Evolutionary conservation across 2,888 invertebrate species (phyloP).

Genomic region (Sylvicola fuscatus): DNA sequence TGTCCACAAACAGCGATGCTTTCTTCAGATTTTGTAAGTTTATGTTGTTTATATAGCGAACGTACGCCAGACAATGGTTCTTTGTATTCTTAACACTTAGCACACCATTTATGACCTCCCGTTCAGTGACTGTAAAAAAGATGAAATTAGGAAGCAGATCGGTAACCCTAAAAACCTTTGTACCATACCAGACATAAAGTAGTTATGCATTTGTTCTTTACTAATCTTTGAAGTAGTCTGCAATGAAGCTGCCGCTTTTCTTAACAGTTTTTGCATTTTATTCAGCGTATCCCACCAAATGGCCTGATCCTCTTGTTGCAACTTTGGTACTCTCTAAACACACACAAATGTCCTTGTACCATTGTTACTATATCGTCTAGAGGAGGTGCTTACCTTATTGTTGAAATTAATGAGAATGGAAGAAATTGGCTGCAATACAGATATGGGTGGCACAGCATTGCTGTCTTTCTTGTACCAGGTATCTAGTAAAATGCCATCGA

Average conservation of each 20-base stretch:
- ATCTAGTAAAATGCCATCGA: conserved; percentile 65
- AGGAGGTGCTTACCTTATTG: conserved; percentile 54
- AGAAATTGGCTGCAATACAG: conserved; percentile 90
- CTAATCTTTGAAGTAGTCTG: conserved; percentile 68
- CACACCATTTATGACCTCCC: conserved; percentile 92
- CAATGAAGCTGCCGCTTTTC: conserved; percentile 79
- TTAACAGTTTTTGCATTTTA: conserved; percentile 84
- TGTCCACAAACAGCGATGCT: conserved; percentile 89
- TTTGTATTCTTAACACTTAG: conserved; percentile 84
- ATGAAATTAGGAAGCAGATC: not conserved
- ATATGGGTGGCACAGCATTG: conserved; percentile 88
- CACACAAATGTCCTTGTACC: too few species aligned
- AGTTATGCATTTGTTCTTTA: conserved; percentile 88
- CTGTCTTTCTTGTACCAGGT: conserved; percentile 93
- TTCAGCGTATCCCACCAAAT: conserved; percentile 95
- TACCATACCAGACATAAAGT: conserved; percentile 86
- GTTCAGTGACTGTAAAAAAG: conserved; percentile 68
- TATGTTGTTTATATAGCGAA: conserved; percentile 91
- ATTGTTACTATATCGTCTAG: not conserved
- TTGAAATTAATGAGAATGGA: conserved; percentile 94
- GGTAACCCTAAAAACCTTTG: not conserved
- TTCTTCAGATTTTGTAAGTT: conserved; percentile 87
- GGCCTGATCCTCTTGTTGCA: conserved; percentile 91
- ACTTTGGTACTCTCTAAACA: conserved; percentile 80
- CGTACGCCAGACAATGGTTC: conserved; percentile 88